These are phyloP conservation scores for Furnarius figulus DNA, from an alignment of 2,113 vertebrate species.

Conservation along the genomic window DNA sequence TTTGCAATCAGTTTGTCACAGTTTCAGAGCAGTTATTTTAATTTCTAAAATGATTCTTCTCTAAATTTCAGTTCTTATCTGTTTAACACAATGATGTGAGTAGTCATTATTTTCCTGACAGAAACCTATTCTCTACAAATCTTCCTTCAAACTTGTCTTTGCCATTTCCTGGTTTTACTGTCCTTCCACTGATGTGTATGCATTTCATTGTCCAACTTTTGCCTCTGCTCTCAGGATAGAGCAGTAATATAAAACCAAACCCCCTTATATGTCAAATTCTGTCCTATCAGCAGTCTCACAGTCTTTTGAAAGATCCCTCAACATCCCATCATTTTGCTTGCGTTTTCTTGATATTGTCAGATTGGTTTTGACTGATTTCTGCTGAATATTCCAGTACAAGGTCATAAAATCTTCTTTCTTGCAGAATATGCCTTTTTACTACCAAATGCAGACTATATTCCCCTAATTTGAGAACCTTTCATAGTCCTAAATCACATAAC, in stretches of 20 bases:
- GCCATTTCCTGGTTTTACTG: background rate
- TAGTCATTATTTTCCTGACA: background rate
- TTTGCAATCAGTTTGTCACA: conserved; percentile 30
- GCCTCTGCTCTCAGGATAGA: background rate
- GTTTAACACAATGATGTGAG: background rate
- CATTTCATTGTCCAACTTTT: background rate
- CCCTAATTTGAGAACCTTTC: background rate
- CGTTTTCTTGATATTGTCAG: background rate
- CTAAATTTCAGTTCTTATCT: background rate
- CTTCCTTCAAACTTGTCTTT: background rate
- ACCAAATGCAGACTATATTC: background rate
- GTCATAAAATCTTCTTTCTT: background rate
- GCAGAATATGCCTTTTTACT: background rate
- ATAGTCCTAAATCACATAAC: background rate
- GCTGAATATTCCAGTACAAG: background rate
- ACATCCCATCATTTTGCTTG: background rate
- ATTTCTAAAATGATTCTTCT: conserved; percentile 3
- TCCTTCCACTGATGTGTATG: background rate
- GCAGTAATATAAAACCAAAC: background rate
- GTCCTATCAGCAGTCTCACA: background rate
- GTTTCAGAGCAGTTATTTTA: conserved; percentile 36
- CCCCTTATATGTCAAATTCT: background rate
- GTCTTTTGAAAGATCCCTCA: background rate
- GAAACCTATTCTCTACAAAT: background rate
- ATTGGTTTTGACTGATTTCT: background rate